A percentile compares a stretch with the other conserved stretches of the same genome.
These are phyloP conservation scores for Oscheius sp. DNA, from an alignment of 2,888 invertebrate genomes.

Conservation along the genomic window DNA sequence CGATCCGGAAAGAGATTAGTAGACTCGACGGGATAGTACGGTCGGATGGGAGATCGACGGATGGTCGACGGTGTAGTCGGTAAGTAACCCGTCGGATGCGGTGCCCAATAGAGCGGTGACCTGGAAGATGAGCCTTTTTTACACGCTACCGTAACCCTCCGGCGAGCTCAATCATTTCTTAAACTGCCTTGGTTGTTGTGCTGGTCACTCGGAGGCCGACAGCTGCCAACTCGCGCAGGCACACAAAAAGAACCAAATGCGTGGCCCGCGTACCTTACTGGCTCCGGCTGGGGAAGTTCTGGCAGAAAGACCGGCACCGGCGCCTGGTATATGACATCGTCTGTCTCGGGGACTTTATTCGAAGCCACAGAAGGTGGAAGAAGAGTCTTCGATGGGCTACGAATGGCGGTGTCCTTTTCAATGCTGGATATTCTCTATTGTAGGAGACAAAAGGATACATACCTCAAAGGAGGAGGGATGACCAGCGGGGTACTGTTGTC, in stretches of 20 bases:
- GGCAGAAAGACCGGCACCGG: slow-evolving; percentile 19
- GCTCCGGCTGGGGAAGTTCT: slow-evolving; percentile 27
- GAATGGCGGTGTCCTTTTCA: too few species aligned
- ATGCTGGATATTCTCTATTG: background rate
- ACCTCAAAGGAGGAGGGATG: slow-evolving; percentile 4
- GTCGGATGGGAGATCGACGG: slow-evolving; percentile 35
- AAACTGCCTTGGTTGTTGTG: slow-evolving; percentile 29
- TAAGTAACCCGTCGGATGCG: background rate
- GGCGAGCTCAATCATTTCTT: slow-evolving; percentile 15
- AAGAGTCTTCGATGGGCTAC: too few species aligned
- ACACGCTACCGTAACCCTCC: slow-evolving; percentile 4
- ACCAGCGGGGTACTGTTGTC: slow-evolving; percentile 6
- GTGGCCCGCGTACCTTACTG: slow-evolving; percentile 10
- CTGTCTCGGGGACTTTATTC: too few species aligned
- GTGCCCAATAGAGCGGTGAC: background rate
- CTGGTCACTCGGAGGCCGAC: slow-evolving; percentile 27
- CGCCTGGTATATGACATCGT: background rate
- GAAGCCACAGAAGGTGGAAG: too few species aligned
- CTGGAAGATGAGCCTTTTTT: background rate
- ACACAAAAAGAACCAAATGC: slow-evolving; percentile 31
- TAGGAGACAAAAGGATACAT: background rate
- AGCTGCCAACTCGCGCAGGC: slow-evolving; percentile 35
- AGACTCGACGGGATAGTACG: slow-evolving; percentile 31
- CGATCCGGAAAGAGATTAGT: slow-evolving; percentile 22
- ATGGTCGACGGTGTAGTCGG: slow-evolving; percentile 26